A percentile compares a stretch with the other conserved stretches of the same genome.
phyloP scores from a whole-genome alignment of 2,888 invertebrate species.

The Xiphydria camelus region DNA sequence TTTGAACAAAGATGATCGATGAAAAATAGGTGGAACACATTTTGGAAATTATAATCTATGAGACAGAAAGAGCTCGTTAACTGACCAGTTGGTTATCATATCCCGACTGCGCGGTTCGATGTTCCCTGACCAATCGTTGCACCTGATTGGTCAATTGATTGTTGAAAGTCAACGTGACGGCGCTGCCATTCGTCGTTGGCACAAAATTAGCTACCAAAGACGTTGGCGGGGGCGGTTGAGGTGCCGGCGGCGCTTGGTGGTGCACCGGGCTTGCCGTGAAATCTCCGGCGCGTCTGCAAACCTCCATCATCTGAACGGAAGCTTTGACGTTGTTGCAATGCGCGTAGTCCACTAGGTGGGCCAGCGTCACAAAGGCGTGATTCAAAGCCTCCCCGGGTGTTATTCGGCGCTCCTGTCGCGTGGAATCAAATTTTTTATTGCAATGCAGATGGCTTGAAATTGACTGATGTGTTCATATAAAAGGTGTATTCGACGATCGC shows the following conservation, averaged over 20 bases:
- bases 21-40: too few relatives aligned
- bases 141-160: constrained; percentile 81
- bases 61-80: constrained; percentile 12
- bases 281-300: constrained; percentile 62
- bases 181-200: constrained; percentile 76
- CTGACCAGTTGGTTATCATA: constrained; percentile 78
- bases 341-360: constrained; percentile 93
- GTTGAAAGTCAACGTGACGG: constrained; percentile 90
- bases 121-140: constrained; percentile 71
- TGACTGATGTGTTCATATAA: too few relatives aligned
- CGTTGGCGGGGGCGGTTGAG: constrained; percentile 60
- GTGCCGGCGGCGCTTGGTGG: constrained; percentile 62
- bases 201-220: constrained; percentile 76
- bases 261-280: constrained; percentile 58
- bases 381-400: constrained; percentile 95
- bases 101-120: constrained; percentile 66
- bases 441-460: too few relatives aligned
- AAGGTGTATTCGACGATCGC: too few relatives aligned
- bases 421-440: too few relatives aligned
- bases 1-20: too few relatives aligned
- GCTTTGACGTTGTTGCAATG: constrained; percentile 97
- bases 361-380: constrained; percentile 91
- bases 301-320: constrained; percentile 97
- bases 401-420: constrained; percentile 91
- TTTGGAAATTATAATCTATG: too few relatives aligned